Conservation (phyloP, 2,113 vertebrate species). For the Melospiza georgiana region DNA sequence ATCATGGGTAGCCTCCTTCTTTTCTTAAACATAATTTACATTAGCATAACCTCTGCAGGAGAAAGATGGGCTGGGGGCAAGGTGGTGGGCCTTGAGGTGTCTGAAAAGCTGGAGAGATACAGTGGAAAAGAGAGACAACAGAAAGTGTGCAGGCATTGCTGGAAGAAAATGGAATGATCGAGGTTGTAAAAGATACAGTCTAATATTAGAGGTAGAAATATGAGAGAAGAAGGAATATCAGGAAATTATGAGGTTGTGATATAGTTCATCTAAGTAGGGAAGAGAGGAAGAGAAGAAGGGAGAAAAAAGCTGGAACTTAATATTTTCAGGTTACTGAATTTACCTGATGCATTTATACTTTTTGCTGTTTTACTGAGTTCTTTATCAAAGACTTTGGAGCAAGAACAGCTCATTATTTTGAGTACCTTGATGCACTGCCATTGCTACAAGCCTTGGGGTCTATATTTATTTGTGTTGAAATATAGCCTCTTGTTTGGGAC, state of each 20-base stretch:
- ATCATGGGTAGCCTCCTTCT: background rate
- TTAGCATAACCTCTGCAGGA: background rate
- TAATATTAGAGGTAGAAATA: background rate
- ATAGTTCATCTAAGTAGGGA: background rate
- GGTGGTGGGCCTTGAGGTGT: background rate
- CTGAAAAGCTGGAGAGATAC: background rate
- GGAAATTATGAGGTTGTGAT: background rate
- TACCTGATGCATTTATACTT: background rate
- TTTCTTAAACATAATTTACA: background rate
- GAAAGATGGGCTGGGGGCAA: background rate
- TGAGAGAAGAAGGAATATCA: background rate
- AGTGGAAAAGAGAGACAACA: background rate
- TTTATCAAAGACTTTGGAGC: background rate
- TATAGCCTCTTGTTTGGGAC: background rate
- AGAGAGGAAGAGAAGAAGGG: background rate
- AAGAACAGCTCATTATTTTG: background rate
- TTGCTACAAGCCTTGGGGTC: background rate
- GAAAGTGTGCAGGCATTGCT: background rate
- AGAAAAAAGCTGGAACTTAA: background rate
- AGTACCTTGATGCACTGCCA: background rate
- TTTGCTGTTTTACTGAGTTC: background rate
- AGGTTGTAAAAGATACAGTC: background rate
- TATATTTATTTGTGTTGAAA: background rate
- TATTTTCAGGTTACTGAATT: background rate
- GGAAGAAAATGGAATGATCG: background rate